Conservation (phyloP, 2,888 invertebrate species). For the Eupeodes latifasciatus region DNA sequence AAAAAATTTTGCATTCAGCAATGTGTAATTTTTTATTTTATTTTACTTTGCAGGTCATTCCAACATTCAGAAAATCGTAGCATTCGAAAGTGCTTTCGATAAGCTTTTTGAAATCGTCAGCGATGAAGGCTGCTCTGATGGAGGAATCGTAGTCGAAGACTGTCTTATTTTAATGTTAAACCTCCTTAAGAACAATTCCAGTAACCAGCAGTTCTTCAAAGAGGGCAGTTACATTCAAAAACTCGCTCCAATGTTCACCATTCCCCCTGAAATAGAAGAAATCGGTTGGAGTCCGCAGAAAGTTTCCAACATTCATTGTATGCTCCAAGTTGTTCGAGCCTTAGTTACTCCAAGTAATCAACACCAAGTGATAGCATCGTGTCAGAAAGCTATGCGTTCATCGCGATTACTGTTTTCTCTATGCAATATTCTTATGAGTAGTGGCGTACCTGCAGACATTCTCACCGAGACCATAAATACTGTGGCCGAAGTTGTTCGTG, state of each 20-base stretch:
- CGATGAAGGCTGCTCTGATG: conserved; percentile 96
- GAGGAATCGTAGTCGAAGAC: conserved; percentile 99
- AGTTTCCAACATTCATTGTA: conserved; percentile 96
- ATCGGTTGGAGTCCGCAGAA: conserved; percentile 96
- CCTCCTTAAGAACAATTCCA: conserved; percentile 96
- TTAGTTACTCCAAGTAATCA: conserved; percentile 97
- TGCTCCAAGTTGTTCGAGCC: conserved; percentile 94
- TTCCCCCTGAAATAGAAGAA: conserved; percentile 89
- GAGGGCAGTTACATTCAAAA: conserved; percentile 98
- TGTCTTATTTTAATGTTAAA: conserved; percentile 96
- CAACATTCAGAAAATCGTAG: conserved; percentile 99
- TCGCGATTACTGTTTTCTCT: conserved; percentile 92
- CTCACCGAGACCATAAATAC: conserved; percentile 98
- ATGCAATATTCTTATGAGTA: conserved; percentile 96
- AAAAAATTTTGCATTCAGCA: no score
- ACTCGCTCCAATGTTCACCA: conserved; percentile 93
- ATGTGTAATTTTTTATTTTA: no score
- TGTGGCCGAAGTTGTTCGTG: conserved; percentile 95
- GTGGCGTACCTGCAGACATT: conserved; percentile 98
- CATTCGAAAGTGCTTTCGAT: conserved; percentile 99
- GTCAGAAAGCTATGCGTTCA: conserved; percentile 95
- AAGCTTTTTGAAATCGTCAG: conserved; percentile 95
- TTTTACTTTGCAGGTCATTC: conserved; percentile 89
- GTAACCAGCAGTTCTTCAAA: conserved; percentile 99
- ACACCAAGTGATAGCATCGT: conserved; percentile 90